Evolutionary conservation across 2,888 invertebrate species (phyloP).

Genomic region (Drosophila longiperda): DNA sequence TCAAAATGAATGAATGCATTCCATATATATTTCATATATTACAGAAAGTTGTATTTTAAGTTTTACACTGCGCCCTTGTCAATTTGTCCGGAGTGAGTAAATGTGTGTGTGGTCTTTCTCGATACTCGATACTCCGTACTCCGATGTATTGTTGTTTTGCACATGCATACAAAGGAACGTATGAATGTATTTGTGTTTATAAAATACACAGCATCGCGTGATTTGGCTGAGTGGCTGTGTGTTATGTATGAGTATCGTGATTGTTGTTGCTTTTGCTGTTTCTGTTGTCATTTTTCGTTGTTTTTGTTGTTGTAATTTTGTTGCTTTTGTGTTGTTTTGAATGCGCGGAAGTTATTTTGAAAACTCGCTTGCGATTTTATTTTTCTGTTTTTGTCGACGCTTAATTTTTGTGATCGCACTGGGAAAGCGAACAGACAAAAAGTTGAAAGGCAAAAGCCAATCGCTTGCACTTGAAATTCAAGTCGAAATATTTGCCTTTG

Average conservation of each 20-base stretch:
- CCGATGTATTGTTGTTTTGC: not conserved
- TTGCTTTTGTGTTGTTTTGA: slow-evolving; percentile 29
- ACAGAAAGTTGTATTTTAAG: not conserved
- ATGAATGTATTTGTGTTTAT: slow-evolving; percentile 8
- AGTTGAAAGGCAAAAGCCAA: slow-evolving; percentile 42
- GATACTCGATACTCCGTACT: not conserved
- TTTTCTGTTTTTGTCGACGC: slow-evolving; percentile 7
- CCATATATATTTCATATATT: not conserved
- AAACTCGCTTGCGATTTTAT: slow-evolving; percentile 47
- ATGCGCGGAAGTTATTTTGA: slow-evolving; percentile 65
- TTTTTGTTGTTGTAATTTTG: slow-evolving; percentile 6
- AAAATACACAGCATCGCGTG: slow-evolving; percentile 61
- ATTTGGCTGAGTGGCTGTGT: slow-evolving; percentile 54
- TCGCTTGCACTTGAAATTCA: slow-evolving; percentile 4
- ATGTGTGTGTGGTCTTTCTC: not conserved
- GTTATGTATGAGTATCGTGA: slow-evolving; percentile 47
- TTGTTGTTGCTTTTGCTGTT: slow-evolving; percentile 51
- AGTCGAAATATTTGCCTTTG: not conserved
- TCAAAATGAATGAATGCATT: not conserved
- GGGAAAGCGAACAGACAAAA: slow-evolving; percentile 7
- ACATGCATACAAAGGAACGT: not conserved
- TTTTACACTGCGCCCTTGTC: not conserved
- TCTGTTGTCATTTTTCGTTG: slow-evolving; percentile 29
- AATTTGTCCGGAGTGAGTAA: not conserved
- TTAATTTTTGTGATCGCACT: slow-evolving; percentile 23